Percentiles rank a stretch among this genome's conserved stretches.
These are phyloP conservation scores for Chrysolina oricalcia DNA, from an alignment of 2,888 invertebrate genomes.

Conservation along the genomic window DNA sequence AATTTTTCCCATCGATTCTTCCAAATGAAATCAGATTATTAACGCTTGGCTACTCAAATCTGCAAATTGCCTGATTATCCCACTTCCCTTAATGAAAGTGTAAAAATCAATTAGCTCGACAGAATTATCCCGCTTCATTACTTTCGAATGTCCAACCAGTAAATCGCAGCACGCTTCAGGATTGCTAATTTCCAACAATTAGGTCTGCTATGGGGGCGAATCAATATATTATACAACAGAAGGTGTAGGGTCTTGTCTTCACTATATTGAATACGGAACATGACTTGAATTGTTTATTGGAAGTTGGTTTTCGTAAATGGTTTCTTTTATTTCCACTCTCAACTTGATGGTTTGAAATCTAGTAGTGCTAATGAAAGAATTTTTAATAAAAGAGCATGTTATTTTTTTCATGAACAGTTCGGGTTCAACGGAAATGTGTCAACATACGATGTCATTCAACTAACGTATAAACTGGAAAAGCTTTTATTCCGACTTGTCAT, in stretches of 20 bases:
- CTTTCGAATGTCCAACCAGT: slow-evolving; percentile 38
- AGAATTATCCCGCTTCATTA: slow-evolving; percentile 43
- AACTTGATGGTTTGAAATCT: too few species aligned
- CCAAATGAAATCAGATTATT: neutral
- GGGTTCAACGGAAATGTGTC: too few species aligned
- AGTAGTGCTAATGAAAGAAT: too few species aligned
- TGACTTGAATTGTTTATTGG: neutral
- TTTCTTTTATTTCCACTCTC: too few species aligned
- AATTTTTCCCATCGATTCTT: neutral
- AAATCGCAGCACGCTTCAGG: slow-evolving; percentile 28
- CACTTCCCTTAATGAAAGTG: slow-evolving; percentile 30
- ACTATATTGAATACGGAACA: neutral
- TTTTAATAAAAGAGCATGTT: too few species aligned
- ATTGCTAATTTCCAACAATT: slow-evolving; percentile 24
- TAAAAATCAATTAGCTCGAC: slow-evolving; percentile 44
- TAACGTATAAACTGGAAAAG: too few species aligned
- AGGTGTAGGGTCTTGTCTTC: neutral
- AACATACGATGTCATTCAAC: too few species aligned
- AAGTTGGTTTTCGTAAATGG: neutral
- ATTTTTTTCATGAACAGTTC: too few species aligned
- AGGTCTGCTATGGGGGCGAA: neutral
- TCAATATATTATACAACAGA: slow-evolving; percentile 1
- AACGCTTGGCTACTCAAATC: slow-evolving; percentile 11
- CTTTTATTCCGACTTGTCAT: too few species aligned
- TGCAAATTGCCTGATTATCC: slow-evolving; percentile 15